Evolutionary conservation across 2,797 vertebrate genomes (phyloP), one percentile per base, ranked within the genome.

Genomic region (Tangara arthus): DNA sequence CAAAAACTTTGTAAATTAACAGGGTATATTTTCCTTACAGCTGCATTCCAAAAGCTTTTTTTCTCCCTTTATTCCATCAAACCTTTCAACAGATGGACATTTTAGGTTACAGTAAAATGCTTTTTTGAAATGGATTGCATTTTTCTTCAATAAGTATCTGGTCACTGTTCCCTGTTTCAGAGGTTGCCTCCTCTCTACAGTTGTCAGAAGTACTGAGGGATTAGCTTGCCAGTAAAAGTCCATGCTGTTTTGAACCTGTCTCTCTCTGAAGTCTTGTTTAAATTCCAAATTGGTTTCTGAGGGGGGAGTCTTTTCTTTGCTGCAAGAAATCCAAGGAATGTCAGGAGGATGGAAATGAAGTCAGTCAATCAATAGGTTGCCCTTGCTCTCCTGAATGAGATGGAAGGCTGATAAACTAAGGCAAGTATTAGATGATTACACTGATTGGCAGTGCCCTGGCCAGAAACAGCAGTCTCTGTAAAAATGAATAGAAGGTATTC

Each of bases 271-370:
- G 59, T 57, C 73, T 69, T 82, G n/a, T 72, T 93, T 72, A 82
- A 96, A 87, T 92, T 93, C 75, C 78, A 69, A 7, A 80, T 63
- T 75, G 32, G 22, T 96, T 90, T 95, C 77, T 89, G 64, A 71
- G n/a, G 49, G 20, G 21, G 8, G 23, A 63, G 50, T 63, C 60
- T 84, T 70, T 52, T 93, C 73, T 70, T 78, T 71, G 52, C 63
- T 56, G 41, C 39, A 81, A 75, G 83, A 92, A 90, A 87, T 82
- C 55, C 80, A 52, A 69, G 82, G 82, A 82, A 88, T 79, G 70
- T 86, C 80, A 84, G 79, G 59, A 90, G 73, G 49, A 68, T 71
- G 63, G 56, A 84, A 84, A 82, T 50, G 7, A 82, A 93, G 78
- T 49, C 52, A 66, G 30, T 84, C 55, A 49, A 46, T 96, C 82